Base-by-base conservation (phyloP, 2,888 invertebrate species). In the Drosophila nr. perissopoda region DNA sequence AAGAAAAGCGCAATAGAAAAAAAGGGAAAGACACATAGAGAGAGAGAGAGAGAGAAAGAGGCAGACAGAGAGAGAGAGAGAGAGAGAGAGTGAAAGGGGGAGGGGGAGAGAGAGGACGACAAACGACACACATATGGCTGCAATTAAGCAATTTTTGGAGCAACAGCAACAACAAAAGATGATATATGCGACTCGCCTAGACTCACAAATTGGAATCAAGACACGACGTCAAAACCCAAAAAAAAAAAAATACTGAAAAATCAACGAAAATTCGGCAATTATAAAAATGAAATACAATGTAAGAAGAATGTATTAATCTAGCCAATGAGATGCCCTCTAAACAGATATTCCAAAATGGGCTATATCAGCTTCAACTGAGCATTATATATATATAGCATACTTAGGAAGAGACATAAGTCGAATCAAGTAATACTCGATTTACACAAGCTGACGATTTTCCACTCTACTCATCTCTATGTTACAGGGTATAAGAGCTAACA, bases 141-240 rank as follows among this genome's bases (percentile, higher is more conserved):
- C 85, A 89, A 88, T 87, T 89, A 89, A 88, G 83, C 85, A 79
- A 81, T 83, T 85, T 85, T 88, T 81, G 81, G 69, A 88, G 74
- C 84, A 83, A 76, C 66, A 76, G 70, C 52, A 66, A 52, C 40
- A 64, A 64, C 18, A 74, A 56, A 70, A 72, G 51, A 79, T 88
- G 83, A 88, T 77, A 83, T 79, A 82, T 84, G 56, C 76, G 68
- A 64, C 63, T 63, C 60, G 71, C 69, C 10, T 81, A 83, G 75
- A 69, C 66, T 59, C 70, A 83, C 70, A 64, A 57, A 56, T 64
- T 60, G 36, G 36, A 73, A 64, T 69, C 40, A 69, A 76, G 57
- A 71, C 46, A 25, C 54, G n/a, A 52, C 49, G 48, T 38, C 33
- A 53, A 74, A 54, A 27, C 36, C 57, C 36, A 21, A 48, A 36